Percentiles rank a stretch among this genome's conserved stretches.
These are phyloP conservation scores for Zaprionus obscuricornis DNA, from an alignment of 2,888 invertebrate species.

Conservation along the genomic window DNA sequence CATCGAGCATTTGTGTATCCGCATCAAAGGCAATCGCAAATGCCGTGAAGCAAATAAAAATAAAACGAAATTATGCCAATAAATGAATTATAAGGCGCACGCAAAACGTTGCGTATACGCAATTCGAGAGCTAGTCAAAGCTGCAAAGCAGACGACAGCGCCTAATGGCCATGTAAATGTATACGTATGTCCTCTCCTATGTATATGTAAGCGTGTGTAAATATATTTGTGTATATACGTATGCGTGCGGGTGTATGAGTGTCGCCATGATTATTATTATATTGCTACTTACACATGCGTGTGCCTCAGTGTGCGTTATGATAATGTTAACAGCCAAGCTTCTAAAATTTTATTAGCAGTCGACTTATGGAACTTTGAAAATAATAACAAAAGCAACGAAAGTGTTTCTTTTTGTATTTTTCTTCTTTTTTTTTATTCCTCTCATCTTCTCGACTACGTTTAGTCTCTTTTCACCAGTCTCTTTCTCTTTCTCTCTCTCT, in stretches of 20 bases:
- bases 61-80: constrained; percentile 78
- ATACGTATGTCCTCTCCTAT: too few relatives aligned
- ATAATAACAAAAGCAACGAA: constrained; percentile 65
- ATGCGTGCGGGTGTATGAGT: constrained; percentile 23
- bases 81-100: constrained; percentile 76
- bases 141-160: constrained; percentile 40
- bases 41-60: constrained; percentile 69
- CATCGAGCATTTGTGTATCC: constrained; percentile 14
- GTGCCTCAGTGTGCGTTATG: constrained; percentile 55
- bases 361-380: constrained; percentile 68
- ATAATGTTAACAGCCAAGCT: constrained; percentile 72
- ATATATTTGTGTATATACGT: constrained; percentile 20
- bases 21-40: constrained; percentile 60
- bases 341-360: constrained; percentile 72
- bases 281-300: constrained; percentile 47
- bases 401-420: constrained; percentile 28
- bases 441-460: too few relatives aligned
- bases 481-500: background rate
- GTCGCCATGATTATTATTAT: constrained; percentile 69
- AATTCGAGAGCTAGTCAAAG: constrained; percentile 56
- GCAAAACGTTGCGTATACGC: constrained; percentile 53
- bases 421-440: background rate
- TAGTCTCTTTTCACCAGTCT: too few relatives aligned
- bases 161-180: constrained; percentile 65
- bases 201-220: background rate